Conservation (phyloP, 2,113 vertebrate species). For the Panthera tigris region DNA sequence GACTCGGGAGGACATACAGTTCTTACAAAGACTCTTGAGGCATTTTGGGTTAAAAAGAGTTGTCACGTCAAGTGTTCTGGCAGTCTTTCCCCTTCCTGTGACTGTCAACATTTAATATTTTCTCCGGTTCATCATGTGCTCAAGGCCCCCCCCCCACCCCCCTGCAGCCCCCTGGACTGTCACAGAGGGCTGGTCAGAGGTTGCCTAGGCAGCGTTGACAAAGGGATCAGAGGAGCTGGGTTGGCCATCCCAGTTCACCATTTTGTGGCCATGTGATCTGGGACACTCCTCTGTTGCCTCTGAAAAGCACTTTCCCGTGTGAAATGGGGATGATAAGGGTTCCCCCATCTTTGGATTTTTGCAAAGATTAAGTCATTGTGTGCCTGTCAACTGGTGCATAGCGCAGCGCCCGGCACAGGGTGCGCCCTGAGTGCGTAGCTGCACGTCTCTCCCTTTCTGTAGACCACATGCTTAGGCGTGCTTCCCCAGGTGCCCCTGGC, state of each 20-base stretch:
- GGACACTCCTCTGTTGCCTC: neutral
- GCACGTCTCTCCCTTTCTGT: neutral
- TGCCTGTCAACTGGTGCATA: too few relatives aligned
- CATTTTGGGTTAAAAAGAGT: neutral
- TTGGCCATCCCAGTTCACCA: neutral
- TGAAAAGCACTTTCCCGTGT: neutral
- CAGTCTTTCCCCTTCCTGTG: neutral
- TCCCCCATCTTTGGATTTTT: neutral
- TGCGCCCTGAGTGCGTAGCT: neutral
- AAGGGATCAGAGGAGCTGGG: neutral
- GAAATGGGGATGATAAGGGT: neutral
- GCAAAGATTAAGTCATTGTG: too few relatives aligned
- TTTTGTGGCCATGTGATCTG: neutral
- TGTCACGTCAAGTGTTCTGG: neutral
- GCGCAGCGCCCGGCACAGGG: neutral
- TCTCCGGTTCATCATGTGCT: neutral
- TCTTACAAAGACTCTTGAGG: neutral
- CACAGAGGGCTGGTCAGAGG: neutral
- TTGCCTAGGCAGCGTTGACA: neutral
- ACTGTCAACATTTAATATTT: neutral
- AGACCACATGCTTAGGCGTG: neutral
- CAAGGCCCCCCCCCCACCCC: too few relatives aligned
- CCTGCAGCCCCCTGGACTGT: neutral
- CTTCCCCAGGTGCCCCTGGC: neutral
- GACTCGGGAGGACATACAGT: neutral